Evolutionary conservation across 2,113 vertebrate species (phyloP).

Genomic region (Larimichthys polyactis): DNA sequence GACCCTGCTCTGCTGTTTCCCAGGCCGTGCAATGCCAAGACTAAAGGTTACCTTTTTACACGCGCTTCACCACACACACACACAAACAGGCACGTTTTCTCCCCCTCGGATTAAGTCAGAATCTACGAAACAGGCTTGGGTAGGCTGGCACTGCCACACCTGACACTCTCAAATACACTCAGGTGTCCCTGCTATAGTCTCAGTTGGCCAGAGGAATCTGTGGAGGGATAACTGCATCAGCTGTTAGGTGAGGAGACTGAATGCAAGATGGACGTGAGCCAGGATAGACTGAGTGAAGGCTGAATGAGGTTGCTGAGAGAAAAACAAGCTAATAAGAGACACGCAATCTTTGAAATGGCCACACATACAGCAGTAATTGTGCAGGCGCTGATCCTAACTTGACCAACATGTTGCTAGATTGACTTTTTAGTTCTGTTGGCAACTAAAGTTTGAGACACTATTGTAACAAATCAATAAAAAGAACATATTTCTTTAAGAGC

Average conservation of each 20-base stretch:
- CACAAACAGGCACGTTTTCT: slow-evolving; percentile 8
- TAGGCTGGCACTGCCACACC: slow-evolving; percentile 60
- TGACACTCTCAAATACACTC: slow-evolving; percentile 69
- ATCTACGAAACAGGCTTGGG: slow-evolving; percentile 43
- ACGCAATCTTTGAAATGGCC: background rate
- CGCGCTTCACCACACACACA: slow-evolving; percentile 56
- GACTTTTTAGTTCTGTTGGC: background rate
- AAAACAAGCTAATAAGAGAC: slow-evolving; percentile 42
- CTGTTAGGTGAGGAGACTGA: slow-evolving; percentile 66
- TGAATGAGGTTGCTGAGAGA: slow-evolving; percentile 24
- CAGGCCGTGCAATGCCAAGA: slow-evolving; percentile 49
- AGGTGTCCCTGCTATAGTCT: slow-evolving; percentile 71
- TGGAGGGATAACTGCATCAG: slow-evolving; percentile 74
- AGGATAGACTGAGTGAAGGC: slow-evolving; percentile 37
- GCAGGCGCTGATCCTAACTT: background rate
- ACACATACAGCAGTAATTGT: background rate
- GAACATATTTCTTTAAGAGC: background rate
- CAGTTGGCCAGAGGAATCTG: slow-evolving; percentile 68
- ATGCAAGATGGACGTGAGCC: slow-evolving; percentile 61
- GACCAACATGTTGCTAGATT: background rate
- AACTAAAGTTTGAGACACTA: background rate
- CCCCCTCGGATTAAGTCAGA: slow-evolving; percentile 41
- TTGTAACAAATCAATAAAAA: too few species aligned
- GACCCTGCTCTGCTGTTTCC: slow-evolving; percentile 63
- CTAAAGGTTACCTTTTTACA: slow-evolving; percentile 49